Conservation (phyloP, 2,888 invertebrate species). For the Gisinianus flammeolus region DNA sequence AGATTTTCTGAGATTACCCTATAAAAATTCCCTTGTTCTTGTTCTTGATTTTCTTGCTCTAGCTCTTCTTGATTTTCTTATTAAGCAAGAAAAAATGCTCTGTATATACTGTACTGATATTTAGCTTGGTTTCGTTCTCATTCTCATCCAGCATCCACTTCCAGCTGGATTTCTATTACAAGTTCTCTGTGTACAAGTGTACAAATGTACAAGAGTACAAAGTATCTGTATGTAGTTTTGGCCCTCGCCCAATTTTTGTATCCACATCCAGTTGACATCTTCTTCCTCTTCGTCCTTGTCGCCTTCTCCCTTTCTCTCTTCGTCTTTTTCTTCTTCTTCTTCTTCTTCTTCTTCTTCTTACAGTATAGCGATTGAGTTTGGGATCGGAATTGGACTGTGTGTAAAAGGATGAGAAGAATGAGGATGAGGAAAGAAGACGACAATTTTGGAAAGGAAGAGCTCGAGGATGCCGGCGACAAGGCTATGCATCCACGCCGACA, state of each 20-base stretch:
- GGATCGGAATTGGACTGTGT: not conserved
- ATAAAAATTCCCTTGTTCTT: too few species aligned
- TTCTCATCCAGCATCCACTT: not conserved
- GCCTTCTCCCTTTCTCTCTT: not conserved
- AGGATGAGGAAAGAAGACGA: not conserved
- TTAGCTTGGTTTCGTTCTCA: not conserved
- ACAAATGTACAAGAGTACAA: not conserved
- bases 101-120: not conserved
- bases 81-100: conserved; percentile 4
- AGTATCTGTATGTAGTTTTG: conserved; percentile 42
- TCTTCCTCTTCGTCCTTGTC: conserved; percentile 44
- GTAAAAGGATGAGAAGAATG: not conserved
- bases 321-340: conserved; percentile 19
- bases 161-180: not conserved
- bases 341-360: conserved; percentile 20
- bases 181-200: not conserved
- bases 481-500: conserved; percentile 12
- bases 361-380: not conserved
- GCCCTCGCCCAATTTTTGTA: conserved; percentile 51
- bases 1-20: too few species aligned
- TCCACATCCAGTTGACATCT: conserved; percentile 52
- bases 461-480: conserved; percentile 6
- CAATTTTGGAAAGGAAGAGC: conserved; percentile 10
- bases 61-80: not conserved
- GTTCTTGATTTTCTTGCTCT: not conserved